Base-by-base conservation (phyloP, 2,888 invertebrate species). In the Nomada lathburiana region DNA sequence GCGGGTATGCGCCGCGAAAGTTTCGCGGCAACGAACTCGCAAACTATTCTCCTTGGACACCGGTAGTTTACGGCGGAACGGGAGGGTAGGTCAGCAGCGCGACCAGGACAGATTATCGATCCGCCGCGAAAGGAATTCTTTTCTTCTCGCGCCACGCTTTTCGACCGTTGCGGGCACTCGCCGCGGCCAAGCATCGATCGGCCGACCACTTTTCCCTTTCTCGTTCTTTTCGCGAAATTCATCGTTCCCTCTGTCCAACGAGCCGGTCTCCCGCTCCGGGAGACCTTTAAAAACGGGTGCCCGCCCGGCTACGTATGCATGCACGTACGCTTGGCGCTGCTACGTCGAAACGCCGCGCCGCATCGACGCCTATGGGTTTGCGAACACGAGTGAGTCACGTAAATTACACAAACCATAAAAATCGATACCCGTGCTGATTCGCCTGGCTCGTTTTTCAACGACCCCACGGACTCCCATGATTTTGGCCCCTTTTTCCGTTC, bases 41-140 rank as follows among this genome's bases (percentile, higher is more conserved):
- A 1, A 71, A 80, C 67, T 80, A 80, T 80, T 72, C 80, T 74
- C 75, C 80, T 80, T 52, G 62, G 68, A 26, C 26, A 52, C 7
- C 23, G 36, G 26, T 57, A 50, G 63, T 69, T 78, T 64, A 68
- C 65, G 67, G 26, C 44, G 57, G 53, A 23, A 20, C 63, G 73
- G 53, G 71, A 76, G 79, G 80, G 76, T 83, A 73, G 71, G 70
- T 75, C 65, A 55, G 60, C 64, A 23, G 11, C 82, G 79, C 74
- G 76, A 85, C 65, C 63, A 65, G 83, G 78, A 75, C 77, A 76
- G 70, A 72, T 76, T 88, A 88, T 88, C 89, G 88, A 88, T 88
- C 84, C 79, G 53, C 67, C 62, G 36, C 74, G 83, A 78, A 84
- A 80, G 79, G 76, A 83, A 88, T 73, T 78, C 76, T 78, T 85